Percentiles rank a stretch among this genome's conserved stretches.
Evolutionary conservation across 2,888 invertebrate genomes (phyloP).

Genomic region (Eustalomyia histrio): DNA sequence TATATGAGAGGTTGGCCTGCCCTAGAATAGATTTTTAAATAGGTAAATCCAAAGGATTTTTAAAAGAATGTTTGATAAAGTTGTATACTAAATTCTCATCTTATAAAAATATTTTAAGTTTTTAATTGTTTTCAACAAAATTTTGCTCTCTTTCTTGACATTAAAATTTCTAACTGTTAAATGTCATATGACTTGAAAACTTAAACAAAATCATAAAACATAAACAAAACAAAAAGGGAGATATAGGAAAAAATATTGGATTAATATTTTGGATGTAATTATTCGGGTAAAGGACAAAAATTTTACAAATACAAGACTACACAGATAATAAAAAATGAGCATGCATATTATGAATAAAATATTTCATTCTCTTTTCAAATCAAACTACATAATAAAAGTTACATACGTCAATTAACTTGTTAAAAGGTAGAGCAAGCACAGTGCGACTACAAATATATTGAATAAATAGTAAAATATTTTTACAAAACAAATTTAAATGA

Average conservation of each 20-base stretch:
- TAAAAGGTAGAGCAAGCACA: slow-evolving; percentile 57
- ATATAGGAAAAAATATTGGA: slow-evolving; percentile 30
- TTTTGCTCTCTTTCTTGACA: too few species aligned
- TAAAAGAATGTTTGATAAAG: too few species aligned
- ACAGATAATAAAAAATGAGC: slow-evolving; percentile 42
- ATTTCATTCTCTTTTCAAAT: slow-evolving; percentile 29
- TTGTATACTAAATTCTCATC: too few species aligned
- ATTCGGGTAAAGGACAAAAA: slow-evolving; percentile 49
- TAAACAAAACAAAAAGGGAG: slow-evolving; percentile 5
- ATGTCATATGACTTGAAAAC: slow-evolving; percentile 30
- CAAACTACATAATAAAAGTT: slow-evolving; percentile 33
- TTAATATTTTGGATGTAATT: slow-evolving; percentile 8
- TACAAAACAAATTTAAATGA: slow-evolving; percentile 27
- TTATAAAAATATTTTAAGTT: too few species aligned
- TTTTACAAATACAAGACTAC: slow-evolving; percentile 45
- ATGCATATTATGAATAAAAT: slow-evolving; percentile 42
- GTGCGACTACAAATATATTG: slow-evolving; percentile 54
- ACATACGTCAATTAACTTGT: slow-evolving; percentile 28
- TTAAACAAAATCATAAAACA: slow-evolving; percentile 18
- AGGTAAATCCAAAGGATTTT: too few species aligned
- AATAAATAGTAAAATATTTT: background rate
- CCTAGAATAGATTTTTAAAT: too few species aligned
- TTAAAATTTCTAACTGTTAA: slow-evolving; percentile 34
- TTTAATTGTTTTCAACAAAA: too few species aligned
- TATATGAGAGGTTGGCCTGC: too few species aligned